A percentile compares a stretch with the other conserved stretches of the same genome.
Evolutionary conservation across 2,797 vertebrate species (phyloP).

Genomic region (Lophius americanus): DNA sequence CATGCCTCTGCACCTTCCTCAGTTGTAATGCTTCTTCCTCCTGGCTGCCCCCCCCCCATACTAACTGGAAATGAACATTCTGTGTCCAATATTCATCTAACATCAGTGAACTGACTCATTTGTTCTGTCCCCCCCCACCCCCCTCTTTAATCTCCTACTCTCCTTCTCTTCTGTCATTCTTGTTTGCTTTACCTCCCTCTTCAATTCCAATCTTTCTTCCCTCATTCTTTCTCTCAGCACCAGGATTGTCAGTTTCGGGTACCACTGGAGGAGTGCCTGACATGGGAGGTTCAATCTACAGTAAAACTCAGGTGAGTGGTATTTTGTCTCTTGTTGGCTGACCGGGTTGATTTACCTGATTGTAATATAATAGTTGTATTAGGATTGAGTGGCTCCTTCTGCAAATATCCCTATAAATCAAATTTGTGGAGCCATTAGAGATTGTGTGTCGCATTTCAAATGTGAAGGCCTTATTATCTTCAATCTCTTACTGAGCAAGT

Average conservation of each 20-base stretch:
- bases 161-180: slow-evolving; percentile 15
- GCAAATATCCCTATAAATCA: no score
- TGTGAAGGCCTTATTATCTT: no score
- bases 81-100: slow-evolving; percentile 21
- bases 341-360: no score
- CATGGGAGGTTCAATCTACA: slow-evolving; percentile 92
- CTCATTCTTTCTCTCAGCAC: slow-evolving; percentile 57
- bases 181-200: slow-evolving; percentile 5
- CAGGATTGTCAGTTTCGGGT: slow-evolving; percentile 80
- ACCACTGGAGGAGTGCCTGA: slow-evolving; percentile 90
- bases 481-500: no score
- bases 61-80: slow-evolving; percentile 63
- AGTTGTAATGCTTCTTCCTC: slow-evolving; percentile 68
- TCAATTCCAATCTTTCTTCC: slow-evolving; percentile 15
- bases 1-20: slow-evolving; percentile 49
- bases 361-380: no score
- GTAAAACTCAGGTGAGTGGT: slow-evolving; percentile 90
- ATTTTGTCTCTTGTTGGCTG: neutral
- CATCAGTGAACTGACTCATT: slow-evolving; percentile 25
- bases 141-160: slow-evolving; percentile 5
- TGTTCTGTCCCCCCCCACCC: slow-evolving; percentile 13
- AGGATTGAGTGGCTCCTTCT: no score
- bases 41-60: slow-evolving; percentile 68
- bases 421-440: no score
- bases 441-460: no score